phyloP scores from a whole-genome alignment of 64 coral and sea anemone species.

The Montipora cactus region DNA sequence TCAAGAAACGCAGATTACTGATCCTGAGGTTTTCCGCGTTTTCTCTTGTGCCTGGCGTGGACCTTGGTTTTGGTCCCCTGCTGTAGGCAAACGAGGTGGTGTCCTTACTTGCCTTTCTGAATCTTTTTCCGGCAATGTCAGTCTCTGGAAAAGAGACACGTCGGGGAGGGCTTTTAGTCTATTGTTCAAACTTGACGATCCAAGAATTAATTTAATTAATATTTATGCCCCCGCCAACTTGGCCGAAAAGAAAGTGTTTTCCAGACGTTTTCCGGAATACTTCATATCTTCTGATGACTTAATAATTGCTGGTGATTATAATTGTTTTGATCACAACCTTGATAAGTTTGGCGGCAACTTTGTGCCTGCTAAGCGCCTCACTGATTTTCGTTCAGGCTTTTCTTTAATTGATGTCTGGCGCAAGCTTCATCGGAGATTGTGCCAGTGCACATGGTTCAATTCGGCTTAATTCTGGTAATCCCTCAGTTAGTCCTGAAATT shows the following conservation, averaged over 20 bases:
- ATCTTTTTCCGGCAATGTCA: neutral
- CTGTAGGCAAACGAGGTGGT: too few species aligned
- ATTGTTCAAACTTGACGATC: neutral
- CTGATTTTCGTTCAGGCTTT: neutral
- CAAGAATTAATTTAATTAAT: neutral
- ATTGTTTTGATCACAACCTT: neutral
- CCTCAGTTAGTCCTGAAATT: too few species aligned
- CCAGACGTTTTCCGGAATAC: neutral
- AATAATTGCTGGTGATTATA: neutral
- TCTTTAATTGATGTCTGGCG: constrained; percentile 35
- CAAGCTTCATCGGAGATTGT: neutral
- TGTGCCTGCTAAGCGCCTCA: neutral
- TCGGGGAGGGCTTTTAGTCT: neutral
- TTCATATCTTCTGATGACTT: neutral
- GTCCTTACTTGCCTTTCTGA: too few species aligned
- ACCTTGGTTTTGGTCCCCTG: too few species aligned
- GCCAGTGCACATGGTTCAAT: too few species aligned
- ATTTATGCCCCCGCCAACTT: neutral
- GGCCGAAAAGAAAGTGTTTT: neutral
- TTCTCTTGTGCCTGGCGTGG: too few species aligned
- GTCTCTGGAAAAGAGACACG: neutral
- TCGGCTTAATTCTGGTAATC: too few species aligned
- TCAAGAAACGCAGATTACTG: too few species aligned
- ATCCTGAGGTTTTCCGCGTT: too few species aligned
- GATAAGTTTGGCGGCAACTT: constrained; percentile 3